Evolutionary conservation across 2,888 invertebrate genomes (phyloP), one percentile per base, ranked within the genome.

Genomic region (Brachynemurus nebulosus): DNA sequence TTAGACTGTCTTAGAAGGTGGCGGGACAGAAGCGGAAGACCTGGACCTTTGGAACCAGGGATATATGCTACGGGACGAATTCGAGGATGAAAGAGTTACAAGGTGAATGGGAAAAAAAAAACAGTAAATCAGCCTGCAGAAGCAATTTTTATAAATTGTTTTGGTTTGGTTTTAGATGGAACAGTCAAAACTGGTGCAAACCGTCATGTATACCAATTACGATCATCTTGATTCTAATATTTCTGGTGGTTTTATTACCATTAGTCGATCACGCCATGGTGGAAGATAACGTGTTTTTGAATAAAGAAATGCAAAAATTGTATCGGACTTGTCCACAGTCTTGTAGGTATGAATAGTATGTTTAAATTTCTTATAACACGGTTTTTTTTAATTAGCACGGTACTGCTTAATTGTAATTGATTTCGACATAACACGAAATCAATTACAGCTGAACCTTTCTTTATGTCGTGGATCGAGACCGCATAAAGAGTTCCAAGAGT

Each of bases 121-220:
- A n/a, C n/a, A 48, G 38, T 47, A 50, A 39, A 42, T 46, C 14
- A 27, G 9, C 18, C 19, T 37, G 17, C 19, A 5, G 17, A 14
- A 17, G 14, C 17, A 33, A n/a, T 37, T 27, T 23, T 18, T 14
- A 38, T 38, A 33, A 34, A 17, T 37, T 12, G 42, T 2, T 37
- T 3, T 17, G 18, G 7, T 8, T 8, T 12, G 8, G 18, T 37
- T 37, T 37, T 44, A 73, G 74, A 57, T 74, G 72, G 72, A 68
- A 69, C 47, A 69, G 69, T 50, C 75, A 75, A 55, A 68, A 66
- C 47, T 83, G 83, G 82, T 84, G 81, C 64, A 72, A 80, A 49
- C 86, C 86, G 6, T 86, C 88, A 7, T 88, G 86, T 62, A 82
- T 88, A 54, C 86, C 86, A 5, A 84, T 86, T 48, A 78, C 82